Conservation (phyloP, 2,113 vertebrate genomes). For the Malurus cyaneus region DNA sequence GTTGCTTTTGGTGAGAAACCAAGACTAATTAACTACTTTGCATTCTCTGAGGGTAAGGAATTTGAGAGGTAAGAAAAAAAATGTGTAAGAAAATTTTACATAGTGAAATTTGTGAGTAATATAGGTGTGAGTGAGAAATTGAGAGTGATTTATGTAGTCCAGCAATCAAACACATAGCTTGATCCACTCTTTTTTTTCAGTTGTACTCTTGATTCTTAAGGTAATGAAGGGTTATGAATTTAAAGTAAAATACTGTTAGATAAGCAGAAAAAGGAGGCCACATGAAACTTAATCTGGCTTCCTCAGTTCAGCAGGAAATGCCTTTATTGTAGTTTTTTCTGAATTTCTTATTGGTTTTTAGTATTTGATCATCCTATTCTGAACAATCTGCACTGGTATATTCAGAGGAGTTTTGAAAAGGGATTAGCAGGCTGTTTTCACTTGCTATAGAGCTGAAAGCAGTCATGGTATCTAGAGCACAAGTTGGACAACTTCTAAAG, state of each 20-base stretch:
- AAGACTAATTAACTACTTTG: not conserved
- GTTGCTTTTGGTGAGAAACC: not conserved
- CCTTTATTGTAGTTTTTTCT: not conserved
- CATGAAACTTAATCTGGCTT: conserved; percentile 24
- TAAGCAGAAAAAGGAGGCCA: not conserved
- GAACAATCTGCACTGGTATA: not conserved
- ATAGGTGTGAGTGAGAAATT: not conserved
- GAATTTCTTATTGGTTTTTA: not conserved
- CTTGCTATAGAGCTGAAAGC: not conserved
- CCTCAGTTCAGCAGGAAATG: conserved; percentile 1
- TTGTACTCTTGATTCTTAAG: not conserved
- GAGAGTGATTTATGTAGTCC: not conserved
- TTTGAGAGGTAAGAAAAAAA: not conserved
- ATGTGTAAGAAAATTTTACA: not conserved
- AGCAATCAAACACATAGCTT: not conserved
- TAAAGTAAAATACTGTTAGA: conserved; percentile 30
- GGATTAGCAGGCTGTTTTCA: not conserved
- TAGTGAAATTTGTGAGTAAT: not conserved
- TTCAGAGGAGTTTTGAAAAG: not conserved
- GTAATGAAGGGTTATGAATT: conserved; percentile 6
- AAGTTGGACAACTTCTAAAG: not conserved
- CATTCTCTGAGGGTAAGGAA: not conserved
- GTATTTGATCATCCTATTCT: not conserved
- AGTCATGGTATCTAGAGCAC: not conserved
- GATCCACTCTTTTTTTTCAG: not conserved